Evolutionary conservation across 1,140 invertebrate genomes (phyloP), one percentile per base, ranked within the genome.

Genomic region (Danaus melanippus): DNA sequence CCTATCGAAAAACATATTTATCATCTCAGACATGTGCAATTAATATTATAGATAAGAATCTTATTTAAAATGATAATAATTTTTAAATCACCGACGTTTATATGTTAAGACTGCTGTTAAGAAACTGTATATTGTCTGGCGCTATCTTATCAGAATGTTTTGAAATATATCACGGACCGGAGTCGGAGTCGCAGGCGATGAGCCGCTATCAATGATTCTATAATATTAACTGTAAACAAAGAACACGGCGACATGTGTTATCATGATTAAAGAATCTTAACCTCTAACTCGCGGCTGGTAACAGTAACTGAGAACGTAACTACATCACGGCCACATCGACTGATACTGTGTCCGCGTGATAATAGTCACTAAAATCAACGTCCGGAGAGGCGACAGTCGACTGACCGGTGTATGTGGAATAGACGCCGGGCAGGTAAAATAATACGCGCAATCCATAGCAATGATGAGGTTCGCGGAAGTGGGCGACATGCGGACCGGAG

Each of bases 391-490:
- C 46, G 39, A 48, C 40, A 47, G 42, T 62, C 15, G 50, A 11
- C 0, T 32, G 21, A 7, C 21, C 0, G 6, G 6, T 32, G 8
- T 12, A 50, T n/a, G 21, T 50, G 46, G 41, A 17, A 12, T 10
- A 11, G 8, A 12, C 21, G 48, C 39, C 12, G 46, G 45, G 51
- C 47, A n/a, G 59, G 62, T 71, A 61, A 71, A 67, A 71, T 65
- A 62, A 65, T 62, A 75, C 66, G 73, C 70, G 67, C 63, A 62
- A 68, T 68, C 66, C 73, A 76, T 77, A 74, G 71, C 71, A 73
- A 71, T 73, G 69, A 64, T 68, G 21, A 32, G 21, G 75, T 73
- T 76, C 63, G 68, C 75, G 76, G 76, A 79, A 79, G 74, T 74
- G 62, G 60, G 48, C 61, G 55, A 62, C 53, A 62, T 62, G 66